Evolutionary conservation across 1,140 invertebrate genomes (phyloP).

Genomic region (Charaxes varanes): DNA sequence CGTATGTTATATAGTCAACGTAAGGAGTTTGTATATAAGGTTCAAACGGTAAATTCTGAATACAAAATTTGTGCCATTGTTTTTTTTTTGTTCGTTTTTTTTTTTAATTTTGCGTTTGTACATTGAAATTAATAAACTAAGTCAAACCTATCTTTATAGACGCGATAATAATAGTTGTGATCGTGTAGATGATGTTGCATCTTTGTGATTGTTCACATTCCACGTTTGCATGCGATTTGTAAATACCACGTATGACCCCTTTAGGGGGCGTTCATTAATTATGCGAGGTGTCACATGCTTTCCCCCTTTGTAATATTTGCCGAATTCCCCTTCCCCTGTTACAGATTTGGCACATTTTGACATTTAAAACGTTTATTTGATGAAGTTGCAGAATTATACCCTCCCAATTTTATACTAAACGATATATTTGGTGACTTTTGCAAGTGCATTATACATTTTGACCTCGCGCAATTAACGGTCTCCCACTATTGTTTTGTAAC

Average conservation of each 20-base stretch:
- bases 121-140: conserved; percentile 23
- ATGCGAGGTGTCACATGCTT: too few relatives aligned
- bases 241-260: too few relatives aligned
- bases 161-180: conserved; percentile 9
- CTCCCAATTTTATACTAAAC: too few relatives aligned
- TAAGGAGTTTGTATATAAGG: conserved; percentile 20
- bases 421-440: too few relatives aligned
- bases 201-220: conserved; percentile 44
- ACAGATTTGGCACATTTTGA: too few relatives aligned
- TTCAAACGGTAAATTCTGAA: conserved; percentile 24
- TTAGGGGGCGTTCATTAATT: too few relatives aligned
- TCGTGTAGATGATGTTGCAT: conserved; percentile 10
- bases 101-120: conserved; percentile 29
- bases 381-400: too few relatives aligned
- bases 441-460: too few relatives aligned
- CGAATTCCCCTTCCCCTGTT: too few relatives aligned
- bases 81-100: conserved; percentile 19
- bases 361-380: too few relatives aligned
- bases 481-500: conserved; percentile 20
- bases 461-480: background rate
- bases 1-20: too few relatives aligned
- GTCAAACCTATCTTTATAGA: conserved; percentile 13
- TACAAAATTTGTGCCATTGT: conserved; percentile 51
- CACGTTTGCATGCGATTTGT: conserved; percentile 19
- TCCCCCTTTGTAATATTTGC: too few relatives aligned